Percentiles rank a stretch among this genome's conserved stretches.
Evolutionary conservation across 2,113 vertebrate species (phyloP).

Genomic region (Candoia aspera): DNA sequence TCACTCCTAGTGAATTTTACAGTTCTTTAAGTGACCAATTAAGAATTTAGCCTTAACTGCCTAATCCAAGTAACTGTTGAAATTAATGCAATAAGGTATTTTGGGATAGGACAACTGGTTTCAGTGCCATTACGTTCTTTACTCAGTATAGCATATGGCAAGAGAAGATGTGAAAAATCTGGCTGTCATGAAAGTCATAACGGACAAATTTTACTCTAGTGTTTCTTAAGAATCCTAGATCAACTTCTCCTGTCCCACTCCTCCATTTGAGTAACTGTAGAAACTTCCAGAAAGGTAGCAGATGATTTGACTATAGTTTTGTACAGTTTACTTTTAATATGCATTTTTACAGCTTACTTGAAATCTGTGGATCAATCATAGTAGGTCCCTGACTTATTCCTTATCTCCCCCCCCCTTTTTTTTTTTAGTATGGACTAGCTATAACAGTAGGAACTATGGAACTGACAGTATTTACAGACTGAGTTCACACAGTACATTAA

Average conservation of each 20-base stretch:
- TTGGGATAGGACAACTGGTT: background rate
- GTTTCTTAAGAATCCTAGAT: background rate
- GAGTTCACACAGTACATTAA: background rate
- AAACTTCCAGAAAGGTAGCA: background rate
- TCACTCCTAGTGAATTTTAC: background rate
- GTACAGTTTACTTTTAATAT: background rate
- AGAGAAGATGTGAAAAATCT: background rate
- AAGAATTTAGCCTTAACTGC: background rate
- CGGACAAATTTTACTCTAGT: background rate
- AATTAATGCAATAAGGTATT: background rate
- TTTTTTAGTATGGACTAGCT: background rate
- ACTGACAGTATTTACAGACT: background rate
- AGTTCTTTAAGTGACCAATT: background rate
- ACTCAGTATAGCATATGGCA: background rate
- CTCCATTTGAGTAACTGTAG: background rate
- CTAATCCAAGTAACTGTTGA: background rate
- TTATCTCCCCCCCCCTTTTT: background rate
- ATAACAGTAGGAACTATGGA: background rate
- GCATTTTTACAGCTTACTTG: background rate
- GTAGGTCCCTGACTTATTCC: background rate
- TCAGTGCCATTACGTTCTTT: background rate
- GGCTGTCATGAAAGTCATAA: background rate
- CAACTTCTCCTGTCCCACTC: background rate
- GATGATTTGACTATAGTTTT: background rate
- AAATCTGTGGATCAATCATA: background rate